Conservation (phyloP, 2,888 invertebrate species). For the Scelioninae gen. 2 region DNA sequence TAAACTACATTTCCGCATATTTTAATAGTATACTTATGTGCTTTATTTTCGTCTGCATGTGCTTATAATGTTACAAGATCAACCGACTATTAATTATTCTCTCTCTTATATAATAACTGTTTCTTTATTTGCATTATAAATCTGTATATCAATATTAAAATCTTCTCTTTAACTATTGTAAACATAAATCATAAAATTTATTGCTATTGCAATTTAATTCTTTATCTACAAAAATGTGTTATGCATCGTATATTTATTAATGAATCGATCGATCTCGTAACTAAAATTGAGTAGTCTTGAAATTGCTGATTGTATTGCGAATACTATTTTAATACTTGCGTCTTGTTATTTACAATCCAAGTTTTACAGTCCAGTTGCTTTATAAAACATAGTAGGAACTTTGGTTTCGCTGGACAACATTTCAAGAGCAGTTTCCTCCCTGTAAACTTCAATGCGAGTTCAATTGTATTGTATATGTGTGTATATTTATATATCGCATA, state of each 20-base stretch:
- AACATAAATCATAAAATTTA: constrained; percentile 54
- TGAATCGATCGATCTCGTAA: constrained; percentile 58
- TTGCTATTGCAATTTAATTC: constrained; percentile 58
- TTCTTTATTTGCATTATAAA: constrained; percentile 55
- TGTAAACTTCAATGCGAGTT: constrained; percentile 46
- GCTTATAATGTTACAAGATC: constrained; percentile 67
- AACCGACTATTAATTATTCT: constrained; percentile 64
- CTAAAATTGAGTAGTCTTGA: constrained; percentile 64
- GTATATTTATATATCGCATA: constrained; percentile 25
- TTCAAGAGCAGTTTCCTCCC: constrained; percentile 74
- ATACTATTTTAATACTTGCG: constrained; percentile 71
- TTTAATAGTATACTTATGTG: constrained; percentile 74
- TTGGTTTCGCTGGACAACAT: constrained; percentile 79
- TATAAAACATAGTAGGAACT: constrained; percentile 79
- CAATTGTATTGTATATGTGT: constrained; percentile 35
- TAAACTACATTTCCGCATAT: constrained; percentile 73
- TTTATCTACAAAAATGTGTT: constrained; percentile 57
- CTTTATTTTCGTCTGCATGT: constrained; percentile 63
- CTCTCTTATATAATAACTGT: constrained; percentile 54
- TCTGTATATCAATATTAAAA: constrained; percentile 57
- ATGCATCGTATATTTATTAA: constrained; percentile 46
- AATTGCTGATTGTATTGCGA: constrained; percentile 73
- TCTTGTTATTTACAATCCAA: constrained; percentile 73
- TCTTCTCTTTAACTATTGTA: constrained; percentile 57
- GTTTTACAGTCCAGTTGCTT: constrained; percentile 74